Evolutionary conservation across 2,888 invertebrate species (phyloP).

Genomic region (Adineta ricciae): DNA sequence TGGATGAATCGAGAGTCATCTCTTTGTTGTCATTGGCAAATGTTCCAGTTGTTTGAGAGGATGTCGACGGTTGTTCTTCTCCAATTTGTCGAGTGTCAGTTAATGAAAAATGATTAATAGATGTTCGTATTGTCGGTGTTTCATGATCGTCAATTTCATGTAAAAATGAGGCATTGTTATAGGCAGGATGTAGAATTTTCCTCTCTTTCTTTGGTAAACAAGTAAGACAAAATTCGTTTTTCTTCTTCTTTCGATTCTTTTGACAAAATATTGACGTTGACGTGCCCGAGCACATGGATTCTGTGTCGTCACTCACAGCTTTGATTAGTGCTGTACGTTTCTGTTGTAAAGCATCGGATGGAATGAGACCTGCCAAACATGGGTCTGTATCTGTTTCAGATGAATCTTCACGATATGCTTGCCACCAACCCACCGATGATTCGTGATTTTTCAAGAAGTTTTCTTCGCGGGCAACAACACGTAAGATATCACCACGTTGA

Average conservation of each 20-base stretch:
- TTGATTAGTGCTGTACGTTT: not conserved
- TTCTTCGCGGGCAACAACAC: not conserved
- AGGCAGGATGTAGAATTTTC: not conserved
- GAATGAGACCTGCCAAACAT: constrained; percentile 19
- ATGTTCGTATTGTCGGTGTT: not conserved
- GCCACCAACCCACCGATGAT: not conserved
- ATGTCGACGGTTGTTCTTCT: not conserved
- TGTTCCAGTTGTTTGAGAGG: not conserved
- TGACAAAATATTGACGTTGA: not conserved
- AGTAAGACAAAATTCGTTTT: not conserved
- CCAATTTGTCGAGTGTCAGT: not conserved
- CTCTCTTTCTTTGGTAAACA: not conserved
- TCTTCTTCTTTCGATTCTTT: not conserved
- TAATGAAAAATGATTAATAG: constrained; percentile 16
- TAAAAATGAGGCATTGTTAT: constrained; percentile 2
- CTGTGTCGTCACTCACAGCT: not conserved
- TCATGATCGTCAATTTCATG: not conserved
- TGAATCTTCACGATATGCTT: constrained; percentile 1
- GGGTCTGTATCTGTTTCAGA: not conserved
- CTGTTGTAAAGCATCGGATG: constrained; percentile 36
- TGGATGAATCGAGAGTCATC: not conserved
- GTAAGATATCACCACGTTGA: constrained; percentile 22
- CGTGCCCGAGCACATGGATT: not conserved
- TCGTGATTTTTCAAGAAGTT: not conserved
- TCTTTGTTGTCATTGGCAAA: not conserved